Evolutionary conservation across 1,140 invertebrate genomes (phyloP).

Genomic region (Drosophila kohkoa): DNA sequence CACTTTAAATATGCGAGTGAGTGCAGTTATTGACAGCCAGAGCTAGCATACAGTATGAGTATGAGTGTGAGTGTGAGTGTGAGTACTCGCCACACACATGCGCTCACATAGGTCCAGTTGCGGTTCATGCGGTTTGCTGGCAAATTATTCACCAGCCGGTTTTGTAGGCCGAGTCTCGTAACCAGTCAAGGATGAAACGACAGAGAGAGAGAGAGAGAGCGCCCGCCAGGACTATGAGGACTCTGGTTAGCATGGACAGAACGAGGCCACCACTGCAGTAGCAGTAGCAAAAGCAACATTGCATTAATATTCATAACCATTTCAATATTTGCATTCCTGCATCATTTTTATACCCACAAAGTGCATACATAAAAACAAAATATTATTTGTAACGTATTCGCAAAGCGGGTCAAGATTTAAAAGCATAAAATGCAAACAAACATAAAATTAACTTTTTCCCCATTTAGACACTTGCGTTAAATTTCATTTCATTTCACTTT

Average conservation of each 20-base stretch:
- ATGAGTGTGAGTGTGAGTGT: neutral
- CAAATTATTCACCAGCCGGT: conserved; percentile 31
- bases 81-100: conserved; percentile 4
- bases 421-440: neutral
- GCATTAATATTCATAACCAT: conserved; percentile 39
- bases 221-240: conserved; percentile 12
- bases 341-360: conserved; percentile 14
- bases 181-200: conserved; percentile 21
- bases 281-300: conserved; percentile 12
- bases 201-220: neutral
- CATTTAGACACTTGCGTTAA: neutral
- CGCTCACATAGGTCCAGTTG: conserved; percentile 13
- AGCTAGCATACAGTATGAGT: neutral
- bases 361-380: conserved; percentile 4
- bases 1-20: conserved; percentile 39
- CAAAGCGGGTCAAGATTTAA: neutral
- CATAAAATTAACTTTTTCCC: neutral
- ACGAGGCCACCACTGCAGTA: conserved; percentile 23
- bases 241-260: neutral
- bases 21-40: conserved; percentile 31
- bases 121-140: conserved; percentile 21
- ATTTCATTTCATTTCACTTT: neutral
- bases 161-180: conserved; percentile 25
- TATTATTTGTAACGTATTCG: neutral
- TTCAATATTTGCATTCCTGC: conserved; percentile 40